phyloP scores from a whole-genome alignment of 2,888 invertebrate species.

The Pachliopta kotzebuea region DNA sequence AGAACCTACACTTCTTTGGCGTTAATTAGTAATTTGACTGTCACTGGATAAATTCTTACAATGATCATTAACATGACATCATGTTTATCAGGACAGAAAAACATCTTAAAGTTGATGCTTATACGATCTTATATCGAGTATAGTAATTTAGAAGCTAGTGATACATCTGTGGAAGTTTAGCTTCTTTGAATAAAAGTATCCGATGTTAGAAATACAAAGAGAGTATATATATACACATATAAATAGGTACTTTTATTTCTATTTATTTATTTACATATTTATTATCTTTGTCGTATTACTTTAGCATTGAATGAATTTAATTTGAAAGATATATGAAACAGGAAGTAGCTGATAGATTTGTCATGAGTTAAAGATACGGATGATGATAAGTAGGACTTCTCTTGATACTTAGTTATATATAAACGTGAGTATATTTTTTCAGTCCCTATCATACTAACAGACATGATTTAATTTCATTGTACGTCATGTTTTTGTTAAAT shows the following conservation, averaged over 20 bases:
- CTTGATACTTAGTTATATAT: neutral
- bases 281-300: conserved; percentile 2
- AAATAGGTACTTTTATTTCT: too few species aligned
- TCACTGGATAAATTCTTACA: neutral
- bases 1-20: neutral
- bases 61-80: too few species aligned
- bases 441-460: too few species aligned
- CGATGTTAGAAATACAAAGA: conserved; percentile 16
- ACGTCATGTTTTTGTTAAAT: too few species aligned
- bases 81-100: neutral
- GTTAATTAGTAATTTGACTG: neutral
- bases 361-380: neutral
- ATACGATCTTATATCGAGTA: neutral
- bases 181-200: conserved; percentile 6
- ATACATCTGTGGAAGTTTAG: neutral
- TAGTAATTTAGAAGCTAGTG: neutral
- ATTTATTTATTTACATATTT: too few species aligned
- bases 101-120: neutral
- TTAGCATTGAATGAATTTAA: neutral
- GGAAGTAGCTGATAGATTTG: neutral
- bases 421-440: too few species aligned
- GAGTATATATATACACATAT: neutral
- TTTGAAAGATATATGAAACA: neutral
- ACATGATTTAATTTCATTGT: too few species aligned
- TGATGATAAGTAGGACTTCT: neutral